Evolutionary conservation across 2,113 vertebrate species (phyloP).

Genomic region (Bubo bubo): DNA sequence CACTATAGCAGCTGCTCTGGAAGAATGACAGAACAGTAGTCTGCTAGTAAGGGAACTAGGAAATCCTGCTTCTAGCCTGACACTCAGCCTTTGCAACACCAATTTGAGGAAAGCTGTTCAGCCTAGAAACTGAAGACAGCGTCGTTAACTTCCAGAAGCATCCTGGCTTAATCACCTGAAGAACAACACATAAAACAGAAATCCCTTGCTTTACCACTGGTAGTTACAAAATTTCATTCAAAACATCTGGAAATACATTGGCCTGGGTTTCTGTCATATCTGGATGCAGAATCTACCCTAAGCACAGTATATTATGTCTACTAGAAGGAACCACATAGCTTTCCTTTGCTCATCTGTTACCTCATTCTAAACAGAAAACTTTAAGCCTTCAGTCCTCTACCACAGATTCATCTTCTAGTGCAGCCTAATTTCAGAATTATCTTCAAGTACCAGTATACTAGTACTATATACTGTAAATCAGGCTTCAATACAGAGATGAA

Average conservation of each 20-base stretch:
- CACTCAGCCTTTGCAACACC: background rate
- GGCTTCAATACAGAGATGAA: background rate
- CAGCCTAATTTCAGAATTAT: background rate
- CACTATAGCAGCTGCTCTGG: slow-evolving; percentile 23
- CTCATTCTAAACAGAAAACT: background rate
- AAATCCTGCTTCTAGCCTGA: background rate
- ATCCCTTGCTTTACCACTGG: background rate
- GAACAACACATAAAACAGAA: background rate
- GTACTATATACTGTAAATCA: background rate
- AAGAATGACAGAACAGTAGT: slow-evolving; percentile 29
- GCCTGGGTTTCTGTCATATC: background rate
- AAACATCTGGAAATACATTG: background rate
- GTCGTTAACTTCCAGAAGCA: background rate
- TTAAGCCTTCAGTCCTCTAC: background rate
- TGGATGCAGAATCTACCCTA: background rate
- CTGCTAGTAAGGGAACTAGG: background rate
- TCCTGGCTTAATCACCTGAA: background rate
- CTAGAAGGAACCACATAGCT: background rate
- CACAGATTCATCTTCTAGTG: background rate
- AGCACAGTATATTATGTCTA: background rate
- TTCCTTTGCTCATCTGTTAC: background rate
- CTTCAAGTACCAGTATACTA: background rate
- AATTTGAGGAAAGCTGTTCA: background rate
- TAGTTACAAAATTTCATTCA: background rate
- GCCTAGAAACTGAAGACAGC: background rate